These are phyloP conservation scores for Chelidonichthys spinosus DNA, from an alignment of 2,797 vertebrate genomes.

Conservation along the genomic window DNA sequence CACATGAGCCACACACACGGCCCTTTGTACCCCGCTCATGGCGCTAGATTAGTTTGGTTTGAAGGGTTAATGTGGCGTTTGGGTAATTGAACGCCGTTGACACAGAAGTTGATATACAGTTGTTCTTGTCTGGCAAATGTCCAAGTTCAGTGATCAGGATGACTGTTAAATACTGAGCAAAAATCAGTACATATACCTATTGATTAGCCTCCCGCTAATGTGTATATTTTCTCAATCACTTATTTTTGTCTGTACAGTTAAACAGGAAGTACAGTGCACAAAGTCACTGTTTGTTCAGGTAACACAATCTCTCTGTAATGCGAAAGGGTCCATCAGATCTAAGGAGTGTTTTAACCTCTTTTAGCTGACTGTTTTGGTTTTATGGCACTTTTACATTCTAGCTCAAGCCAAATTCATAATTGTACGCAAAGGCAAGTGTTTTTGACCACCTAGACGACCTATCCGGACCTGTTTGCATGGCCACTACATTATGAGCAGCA, in stretches of 20 bases:
- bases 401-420: too few relatives aligned
- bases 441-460: too few relatives aligned
- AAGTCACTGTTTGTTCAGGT: too few relatives aligned
- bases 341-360: background rate
- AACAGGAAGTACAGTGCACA: background rate
- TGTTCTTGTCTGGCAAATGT: background rate
- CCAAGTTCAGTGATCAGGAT: background rate
- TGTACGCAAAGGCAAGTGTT: too few relatives aligned
- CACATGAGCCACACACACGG: slow-evolving; percentile 58
- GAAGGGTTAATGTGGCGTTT: slow-evolving; percentile 35
- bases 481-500: too few relatives aligned
- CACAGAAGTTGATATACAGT: background rate
- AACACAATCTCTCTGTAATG: too few relatives aligned
- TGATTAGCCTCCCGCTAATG: background rate
- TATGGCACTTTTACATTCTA: too few relatives aligned
- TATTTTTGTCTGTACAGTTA: background rate
- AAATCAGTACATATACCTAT: background rate
- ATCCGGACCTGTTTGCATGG: too few relatives aligned
- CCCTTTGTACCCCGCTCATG: slow-evolving; percentile 54
- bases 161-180: background rate
- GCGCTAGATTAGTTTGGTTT: slow-evolving; percentile 55
- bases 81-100: slow-evolving; percentile 10
- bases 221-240: background rate
- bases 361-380: background rate
- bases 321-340: background rate